phyloP scores from a whole-genome alignment of 2,888 invertebrate genomes.

The Athalia rosae region DNA sequence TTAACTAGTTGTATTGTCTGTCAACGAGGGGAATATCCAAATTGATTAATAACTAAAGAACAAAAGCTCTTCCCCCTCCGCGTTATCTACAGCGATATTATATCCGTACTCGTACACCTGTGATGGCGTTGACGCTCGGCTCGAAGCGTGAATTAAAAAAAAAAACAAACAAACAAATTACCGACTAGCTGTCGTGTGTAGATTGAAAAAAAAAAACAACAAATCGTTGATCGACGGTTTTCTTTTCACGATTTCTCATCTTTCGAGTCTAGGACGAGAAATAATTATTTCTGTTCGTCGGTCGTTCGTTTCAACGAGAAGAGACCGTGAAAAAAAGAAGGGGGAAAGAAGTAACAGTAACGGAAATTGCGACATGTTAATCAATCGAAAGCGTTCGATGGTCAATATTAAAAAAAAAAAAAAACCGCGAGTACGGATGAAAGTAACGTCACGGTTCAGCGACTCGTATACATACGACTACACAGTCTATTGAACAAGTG shows the following conservation, averaged over 20 bases:
- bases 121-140: no score
- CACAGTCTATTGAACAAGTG: neutral
- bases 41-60: conserved; percentile 1
- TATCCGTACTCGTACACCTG: no score
- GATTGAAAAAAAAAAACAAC: no score
- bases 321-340: neutral
- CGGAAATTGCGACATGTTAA: neutral
- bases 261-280: no score
- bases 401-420: neutral
- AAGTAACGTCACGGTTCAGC: conserved; percentile 12
- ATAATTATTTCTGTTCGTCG: no score
- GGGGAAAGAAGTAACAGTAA: neutral
- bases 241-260: no score
- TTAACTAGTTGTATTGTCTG: neutral
- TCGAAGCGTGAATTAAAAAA: no score
- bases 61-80: neutral
- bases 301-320: no score
- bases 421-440: neutral
- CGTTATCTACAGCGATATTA: neutral
- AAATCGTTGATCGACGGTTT: no score
- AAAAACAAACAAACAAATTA: no score
- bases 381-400: conserved; percentile 2
- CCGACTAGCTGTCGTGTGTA: no score
- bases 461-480: neutral
- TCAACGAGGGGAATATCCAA: neutral